Percentiles rank a stretch among this genome's conserved stretches.
Conservation (phyloP, 2,797 vertebrate species). For the Betta splendens region DNA sequence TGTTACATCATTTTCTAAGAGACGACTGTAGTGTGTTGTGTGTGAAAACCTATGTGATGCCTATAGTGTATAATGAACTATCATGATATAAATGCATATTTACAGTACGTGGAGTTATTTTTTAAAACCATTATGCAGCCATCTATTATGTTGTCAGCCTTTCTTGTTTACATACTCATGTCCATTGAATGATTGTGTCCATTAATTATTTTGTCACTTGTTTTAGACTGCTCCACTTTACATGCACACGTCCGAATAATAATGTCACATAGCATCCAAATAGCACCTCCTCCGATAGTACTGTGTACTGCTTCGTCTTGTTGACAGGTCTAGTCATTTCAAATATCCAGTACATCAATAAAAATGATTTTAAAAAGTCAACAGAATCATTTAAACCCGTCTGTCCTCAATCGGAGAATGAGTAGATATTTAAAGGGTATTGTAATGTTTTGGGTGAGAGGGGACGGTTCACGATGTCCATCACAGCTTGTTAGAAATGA, state of each 20-base stretch:
- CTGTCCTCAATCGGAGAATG: conserved; percentile 46
- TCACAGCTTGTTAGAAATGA: conserved; percentile 28
- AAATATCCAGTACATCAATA: conserved; percentile 48
- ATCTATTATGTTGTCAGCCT: conserved; percentile 62
- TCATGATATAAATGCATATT: conserved; percentile 73
- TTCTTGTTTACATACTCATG: conserved; percentile 57
- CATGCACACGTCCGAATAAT: conserved; percentile 53
- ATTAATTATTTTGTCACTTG: conserved; percentile 54
- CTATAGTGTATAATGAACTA: conserved; percentile 75
- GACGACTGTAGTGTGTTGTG: conserved; percentile 78
- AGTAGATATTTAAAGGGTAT: conserved; percentile 37
- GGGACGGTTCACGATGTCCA: conserved; percentile 33
- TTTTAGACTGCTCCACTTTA: conserved; percentile 49
- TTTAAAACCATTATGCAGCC: conserved; percentile 77
- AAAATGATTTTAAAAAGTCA: conserved; percentile 39
- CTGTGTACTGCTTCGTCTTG: conserved; percentile 65
- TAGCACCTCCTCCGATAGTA: conserved; percentile 60
- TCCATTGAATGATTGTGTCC: conserved; percentile 63
- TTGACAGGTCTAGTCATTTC: conserved; percentile 50
- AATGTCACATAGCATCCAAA: conserved; percentile 54
- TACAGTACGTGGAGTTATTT: conserved; percentile 70
- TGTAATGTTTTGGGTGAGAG: conserved; percentile 29
- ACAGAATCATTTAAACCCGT: conserved; percentile 36
- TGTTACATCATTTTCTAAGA: conserved; percentile 81
- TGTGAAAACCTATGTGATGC: conserved; percentile 69